These are phyloP conservation scores for Trichopoda pennipes DNA, from an alignment of 2,888 invertebrate species.

Conservation along the genomic window DNA sequence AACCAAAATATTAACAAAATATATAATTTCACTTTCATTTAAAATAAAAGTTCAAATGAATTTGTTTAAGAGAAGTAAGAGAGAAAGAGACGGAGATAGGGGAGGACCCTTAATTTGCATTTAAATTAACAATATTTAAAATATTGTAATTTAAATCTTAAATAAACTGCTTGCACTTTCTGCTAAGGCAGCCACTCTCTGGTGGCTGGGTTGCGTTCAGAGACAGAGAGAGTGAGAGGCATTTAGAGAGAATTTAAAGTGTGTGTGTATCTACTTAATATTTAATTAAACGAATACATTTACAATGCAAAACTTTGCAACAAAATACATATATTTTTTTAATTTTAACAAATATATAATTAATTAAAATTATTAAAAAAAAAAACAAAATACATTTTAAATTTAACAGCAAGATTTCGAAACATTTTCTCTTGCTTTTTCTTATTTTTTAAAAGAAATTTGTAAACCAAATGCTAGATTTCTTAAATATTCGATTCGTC, in stretches of 20 bases:
- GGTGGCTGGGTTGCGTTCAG: neutral
- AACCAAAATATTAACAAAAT: neutral
- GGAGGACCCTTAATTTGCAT: conserved; percentile 15
- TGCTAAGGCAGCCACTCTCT: neutral
- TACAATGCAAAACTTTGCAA: conserved; percentile 12
- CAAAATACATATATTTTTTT: neutral
- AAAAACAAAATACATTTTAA: neutral
- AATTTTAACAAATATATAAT: conserved; percentile 20
- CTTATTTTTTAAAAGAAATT: neutral
- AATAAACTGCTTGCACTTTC: neutral
- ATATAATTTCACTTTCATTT: neutral
- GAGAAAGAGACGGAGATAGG: conserved; percentile 9
- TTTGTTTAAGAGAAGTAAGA: neutral
- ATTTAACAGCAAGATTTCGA: conserved; percentile 26
- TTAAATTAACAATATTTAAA: conserved; percentile 11
- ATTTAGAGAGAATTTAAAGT: too few species aligned
- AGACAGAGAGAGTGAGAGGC: too few species aligned
- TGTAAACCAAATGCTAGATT: too few species aligned
- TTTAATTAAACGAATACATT: neutral
- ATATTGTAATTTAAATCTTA: neutral
- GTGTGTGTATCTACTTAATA: neutral
- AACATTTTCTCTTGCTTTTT: conserved; percentile 8
- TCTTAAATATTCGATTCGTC: too few species aligned
- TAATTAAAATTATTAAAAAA: neutral
- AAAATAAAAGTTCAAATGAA: neutral